phyloP scores from a whole-genome alignment of 2,797 vertebrate species.

The Pseudotriccus pelzelni region DNA sequence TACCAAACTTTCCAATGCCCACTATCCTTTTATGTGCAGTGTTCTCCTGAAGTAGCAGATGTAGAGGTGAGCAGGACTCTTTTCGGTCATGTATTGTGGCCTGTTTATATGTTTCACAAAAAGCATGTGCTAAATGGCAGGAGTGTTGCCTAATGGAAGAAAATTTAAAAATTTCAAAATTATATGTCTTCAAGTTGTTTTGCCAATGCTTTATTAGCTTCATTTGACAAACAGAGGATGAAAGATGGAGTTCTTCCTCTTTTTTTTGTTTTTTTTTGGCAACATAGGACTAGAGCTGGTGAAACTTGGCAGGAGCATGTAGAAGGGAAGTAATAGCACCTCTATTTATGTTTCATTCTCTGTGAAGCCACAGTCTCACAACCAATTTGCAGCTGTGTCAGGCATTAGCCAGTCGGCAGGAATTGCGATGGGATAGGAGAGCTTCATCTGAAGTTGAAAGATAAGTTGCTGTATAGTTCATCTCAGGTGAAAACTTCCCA shows the following conservation, averaged over 20 bases:
- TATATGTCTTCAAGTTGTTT: not conserved
- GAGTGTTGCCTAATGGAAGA: rapidly evolving
- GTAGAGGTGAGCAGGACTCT: not conserved
- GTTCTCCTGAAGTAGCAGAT: not conserved
- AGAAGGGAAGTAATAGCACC: not conserved
- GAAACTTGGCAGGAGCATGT: not conserved
- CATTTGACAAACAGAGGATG: not conserved
- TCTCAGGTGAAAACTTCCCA: not conserved
- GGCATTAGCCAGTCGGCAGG: not conserved
- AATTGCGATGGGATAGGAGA: not conserved
- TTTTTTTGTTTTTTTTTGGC: not conserved
- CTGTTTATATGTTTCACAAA: not conserved
- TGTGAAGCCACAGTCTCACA: not conserved
- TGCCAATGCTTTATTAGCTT: not conserved
- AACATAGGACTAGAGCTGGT: not conserved
- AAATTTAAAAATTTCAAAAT: not conserved
- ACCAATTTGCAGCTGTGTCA: not conserved
- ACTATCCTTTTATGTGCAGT: not conserved
- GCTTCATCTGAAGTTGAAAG: not conserved
- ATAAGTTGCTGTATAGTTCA: not conserved
- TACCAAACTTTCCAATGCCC: not conserved
- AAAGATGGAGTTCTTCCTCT: not conserved
- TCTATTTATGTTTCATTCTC: not conserved
- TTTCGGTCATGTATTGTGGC: not conserved
- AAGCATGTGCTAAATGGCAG: not conserved